A percentile compares a stretch with the other conserved stretches of the same genome.
Conservation (phyloP, 2,888 invertebrate genomes). For the Tyria jacobaeae region DNA sequence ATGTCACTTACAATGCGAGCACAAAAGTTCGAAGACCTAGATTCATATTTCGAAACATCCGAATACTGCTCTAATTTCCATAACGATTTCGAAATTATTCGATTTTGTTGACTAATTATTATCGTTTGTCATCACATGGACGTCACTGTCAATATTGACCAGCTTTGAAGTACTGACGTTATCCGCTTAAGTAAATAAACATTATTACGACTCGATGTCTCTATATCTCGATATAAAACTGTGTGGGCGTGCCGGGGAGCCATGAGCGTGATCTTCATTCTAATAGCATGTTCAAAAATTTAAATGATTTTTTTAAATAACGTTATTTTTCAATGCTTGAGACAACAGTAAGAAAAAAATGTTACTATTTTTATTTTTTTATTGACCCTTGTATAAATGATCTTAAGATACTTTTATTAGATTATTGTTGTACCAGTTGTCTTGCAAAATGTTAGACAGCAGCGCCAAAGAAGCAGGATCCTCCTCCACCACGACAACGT, state of each 20-base stretch:
- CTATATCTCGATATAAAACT: slow-evolving; percentile 39
- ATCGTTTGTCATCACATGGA: slow-evolving; percentile 42
- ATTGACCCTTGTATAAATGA: no score
- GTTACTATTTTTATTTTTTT: no score
- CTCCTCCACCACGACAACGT: no score
- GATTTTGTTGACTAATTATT: slow-evolving; percentile 37
- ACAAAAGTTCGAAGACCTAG: slow-evolving; percentile 23
- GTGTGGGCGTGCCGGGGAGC: slow-evolving; percentile 42
- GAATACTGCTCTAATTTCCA: slow-evolving; percentile 17
- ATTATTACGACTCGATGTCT: slow-evolving; percentile 34
- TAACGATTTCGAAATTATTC: slow-evolving; percentile 40
- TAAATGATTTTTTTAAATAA: background rate
- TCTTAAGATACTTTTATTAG: no score
- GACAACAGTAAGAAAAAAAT: no score
- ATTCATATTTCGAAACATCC: slow-evolving; percentile 20
- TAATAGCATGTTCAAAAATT: slow-evolving; percentile 16
- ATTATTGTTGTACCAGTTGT: no score
- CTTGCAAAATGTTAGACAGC: no score
- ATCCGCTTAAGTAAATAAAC: slow-evolving; percentile 45
- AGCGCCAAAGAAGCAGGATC: no score
- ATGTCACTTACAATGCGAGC: background rate
- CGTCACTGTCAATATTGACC: slow-evolving; percentile 45
- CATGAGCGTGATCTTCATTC: slow-evolving; percentile 23
- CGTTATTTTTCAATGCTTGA: no score
- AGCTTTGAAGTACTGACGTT: slow-evolving; percentile 48